Conservation (phyloP, 1,140 invertebrate genomes). For the Aphidius ervi region DNA sequence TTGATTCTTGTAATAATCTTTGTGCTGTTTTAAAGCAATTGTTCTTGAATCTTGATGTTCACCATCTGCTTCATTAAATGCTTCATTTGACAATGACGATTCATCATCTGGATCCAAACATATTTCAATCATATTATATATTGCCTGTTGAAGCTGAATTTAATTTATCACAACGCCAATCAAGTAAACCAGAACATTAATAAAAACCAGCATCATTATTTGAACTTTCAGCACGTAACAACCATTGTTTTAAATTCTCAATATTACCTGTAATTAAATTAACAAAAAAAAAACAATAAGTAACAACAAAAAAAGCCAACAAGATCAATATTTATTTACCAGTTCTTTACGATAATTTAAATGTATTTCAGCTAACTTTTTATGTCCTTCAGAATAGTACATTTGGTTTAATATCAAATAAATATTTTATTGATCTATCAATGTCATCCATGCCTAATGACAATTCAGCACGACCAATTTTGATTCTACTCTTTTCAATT, state of each 20-base stretch:
- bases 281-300: no score
- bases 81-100: slow-evolving; percentile 50
- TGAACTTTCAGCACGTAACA: slow-evolving; percentile 62
- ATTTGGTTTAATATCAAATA: slow-evolving; percentile 71
- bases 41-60: slow-evolving; percentile 71
- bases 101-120: slow-evolving; percentile 79
- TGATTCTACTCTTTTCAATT: slow-evolving; percentile 77
- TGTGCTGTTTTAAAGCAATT: slow-evolving; percentile 71
- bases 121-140: slow-evolving; percentile 92
- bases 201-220: slow-evolving; percentile 56
- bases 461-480: slow-evolving; percentile 81
- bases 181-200: slow-evolving; percentile 75
- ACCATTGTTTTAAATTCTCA: slow-evolving; percentile 69
- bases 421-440: slow-evolving; percentile 73
- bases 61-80: slow-evolving; percentile 56
- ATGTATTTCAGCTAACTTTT: slow-evolving; percentile 89
- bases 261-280: slow-evolving; percentile 50
- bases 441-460: slow-evolving; percentile 75
- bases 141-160: slow-evolving; percentile 77
- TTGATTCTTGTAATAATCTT: slow-evolving; percentile 62
- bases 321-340: slow-evolving; percentile 48
- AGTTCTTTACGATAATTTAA: slow-evolving; percentile 83
- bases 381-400: slow-evolving; percentile 83
- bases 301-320: slow-evolving; percentile 1
- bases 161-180: slow-evolving; percentile 83